phyloP scores from a whole-genome alignment of 92 coral and sea anemone species.

The Epizoanthus stellaris region DNA sequence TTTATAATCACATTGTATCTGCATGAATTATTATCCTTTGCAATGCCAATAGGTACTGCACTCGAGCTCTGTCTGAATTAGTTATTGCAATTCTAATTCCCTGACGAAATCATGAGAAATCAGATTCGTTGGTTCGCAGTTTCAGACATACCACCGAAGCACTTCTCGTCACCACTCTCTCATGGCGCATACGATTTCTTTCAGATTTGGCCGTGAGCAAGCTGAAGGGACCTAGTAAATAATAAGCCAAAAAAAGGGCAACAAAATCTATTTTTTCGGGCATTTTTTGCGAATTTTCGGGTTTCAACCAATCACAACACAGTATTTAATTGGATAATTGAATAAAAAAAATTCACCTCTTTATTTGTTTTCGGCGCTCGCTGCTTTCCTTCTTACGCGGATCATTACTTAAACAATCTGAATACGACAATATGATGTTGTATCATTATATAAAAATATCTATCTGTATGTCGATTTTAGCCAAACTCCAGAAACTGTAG shows the following conservation, averaged over 20 bases:
- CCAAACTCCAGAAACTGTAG: conserved; percentile 21
- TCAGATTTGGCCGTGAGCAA: conserved; percentile 1
- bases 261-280: background rate
- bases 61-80: conserved; percentile 3
- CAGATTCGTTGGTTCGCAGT: conserved; percentile 5
- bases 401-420: conserved; percentile 4
- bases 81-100: conserved; percentile 1
- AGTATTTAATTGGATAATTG: background rate
- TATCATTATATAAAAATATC: conserved; percentile 4
- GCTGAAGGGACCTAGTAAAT: conserved; percentile 1
- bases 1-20: conserved; percentile 19
- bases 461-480: conserved; percentile 23
- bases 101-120: conserved; percentile 8
- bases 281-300: conserved; percentile 7
- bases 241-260: conserved; percentile 6
- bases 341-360: background rate
- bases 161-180: conserved; percentile 12
- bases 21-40: conserved; percentile 17
- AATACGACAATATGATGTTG: conserved; percentile 21
- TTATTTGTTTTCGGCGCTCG: conserved; percentile 5
- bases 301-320: conserved; percentile 9
- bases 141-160: conserved; percentile 18
- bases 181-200: conserved; percentile 17
- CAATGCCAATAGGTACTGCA: conserved; percentile 21
- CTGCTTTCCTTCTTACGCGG: conserved; percentile 25